Evolutionary conservation across 2,797 vertebrate genomes (phyloP), one percentile per base, ranked within the genome.

Genomic region (Pogonophryne albipinna): DNA sequence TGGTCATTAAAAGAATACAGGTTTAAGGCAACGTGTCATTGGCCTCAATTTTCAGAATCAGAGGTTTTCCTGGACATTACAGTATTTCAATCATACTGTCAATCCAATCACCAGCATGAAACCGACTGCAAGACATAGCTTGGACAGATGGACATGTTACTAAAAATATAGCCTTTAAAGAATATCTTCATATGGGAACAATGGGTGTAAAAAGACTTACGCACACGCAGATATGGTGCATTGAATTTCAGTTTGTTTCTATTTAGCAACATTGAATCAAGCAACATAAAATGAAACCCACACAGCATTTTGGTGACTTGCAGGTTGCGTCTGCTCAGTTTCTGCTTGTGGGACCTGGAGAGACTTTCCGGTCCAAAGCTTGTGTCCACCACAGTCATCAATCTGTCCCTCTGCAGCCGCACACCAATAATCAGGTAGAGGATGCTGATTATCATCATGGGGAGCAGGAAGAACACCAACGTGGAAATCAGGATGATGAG

Each of bases 291-390:
- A 27, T 23, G 3, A 38, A 2, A 74, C 94, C 76, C 82, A 96
- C 95, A 92, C 20, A 96, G 86, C 95, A 95, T 95, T 87, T 95
- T 95, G 74, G 93, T 96, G 79, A 96, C 92, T 76, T 96, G 95
- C 42, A 91, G 50, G 67, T 94, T 93, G 44, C 92, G 89, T 53
- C 84, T 87, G 67, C 62, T 93, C 80, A 94, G 78, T 78, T 78
- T 90, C 34, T 85, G 66, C 12, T 38, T 74, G 63, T 87, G 76
- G 6, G 79, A 71, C 14, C 20, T 67, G 46, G 80, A 76, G 4
- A 84, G 16, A 46, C 66, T 71, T 34, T 87, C 78, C 0, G 74
- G 34, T 60, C 82, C 78, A 3, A 87, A 83, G 69, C 83, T 68
- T 8, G 62, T 8, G 44, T 85, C 60, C 51, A 58, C 64, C 38